These are phyloP conservation scores for Mythimna ferrago DNA, from an alignment of 2,888 invertebrate genomes.

Conservation along the genomic window DNA sequence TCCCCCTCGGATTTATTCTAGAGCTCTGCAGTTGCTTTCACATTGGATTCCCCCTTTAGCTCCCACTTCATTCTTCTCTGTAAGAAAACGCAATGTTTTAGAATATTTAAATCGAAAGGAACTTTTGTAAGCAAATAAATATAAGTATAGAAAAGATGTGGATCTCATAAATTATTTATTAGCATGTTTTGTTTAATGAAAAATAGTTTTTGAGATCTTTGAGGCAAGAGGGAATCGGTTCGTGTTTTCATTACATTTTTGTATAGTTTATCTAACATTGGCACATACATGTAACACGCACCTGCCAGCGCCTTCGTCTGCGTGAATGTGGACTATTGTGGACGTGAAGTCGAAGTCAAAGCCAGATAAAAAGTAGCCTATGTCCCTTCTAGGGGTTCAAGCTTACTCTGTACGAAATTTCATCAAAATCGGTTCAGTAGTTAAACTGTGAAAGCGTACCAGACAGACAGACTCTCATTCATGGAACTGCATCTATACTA, in stretches of 20 bases:
- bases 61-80: neutral
- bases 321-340: too few relatives aligned
- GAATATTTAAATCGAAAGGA: neutral
- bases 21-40: neutral
- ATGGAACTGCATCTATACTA: too few relatives aligned
- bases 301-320: too few relatives aligned
- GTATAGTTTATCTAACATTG: neutral
- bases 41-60: neutral
- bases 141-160: slow-evolving; percentile 38
- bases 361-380: too few relatives aligned
- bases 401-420: too few relatives aligned
- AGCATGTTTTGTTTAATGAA: slow-evolving; percentile 62
- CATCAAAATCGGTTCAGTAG: too few relatives aligned
- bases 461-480: too few relatives aligned
- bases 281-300: too few relatives aligned
- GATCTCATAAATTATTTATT: slow-evolving; percentile 74
- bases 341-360: too few relatives aligned
- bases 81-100: neutral
- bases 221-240: slow-evolving; percentile 22
- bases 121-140: neutral
- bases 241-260: neutral
- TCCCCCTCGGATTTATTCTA: neutral
- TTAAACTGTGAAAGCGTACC: too few relatives aligned
- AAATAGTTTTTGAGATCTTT: slow-evolving; percentile 60
- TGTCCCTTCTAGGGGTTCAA: too few relatives aligned